Base-by-base conservation (phyloP, 2,888 invertebrate genomes). In the Luperina nickerlii region DNA sequence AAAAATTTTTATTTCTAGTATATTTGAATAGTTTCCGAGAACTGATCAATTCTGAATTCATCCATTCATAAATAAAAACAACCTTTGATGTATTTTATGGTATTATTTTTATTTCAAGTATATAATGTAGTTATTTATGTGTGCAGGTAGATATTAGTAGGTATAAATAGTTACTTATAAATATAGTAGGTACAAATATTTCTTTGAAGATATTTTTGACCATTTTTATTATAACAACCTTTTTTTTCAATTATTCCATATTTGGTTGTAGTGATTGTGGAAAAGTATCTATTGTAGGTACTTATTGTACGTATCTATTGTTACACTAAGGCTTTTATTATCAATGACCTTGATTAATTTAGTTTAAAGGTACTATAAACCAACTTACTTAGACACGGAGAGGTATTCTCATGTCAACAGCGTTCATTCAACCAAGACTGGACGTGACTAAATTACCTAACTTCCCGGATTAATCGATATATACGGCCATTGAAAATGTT, bases 351-450 rank as follows among this genome's bases (percentile, higher is more conserved):
- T 81, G 70, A 63, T 71, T 67, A 20, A 42, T 54, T 69, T 54
- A 60, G 24, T 27, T 6, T n/a, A 27, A 38, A 38, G 38, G 38
- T 42, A 76, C 54, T 20, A 62, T 27, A 32, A 18, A 76, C 54
- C 24, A 76, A 74, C 15, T 54, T 62, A 66, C 51, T 15, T 82
- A 63, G 62, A 38, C n/a, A 45, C 60, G 32, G 69, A 78, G 81
- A 57, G 27, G 38, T 15, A 42, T 60, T 68, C 54, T 65, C 13
- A 38, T 82, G 70, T 42, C 84, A 72, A 79, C 84, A 57, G 79
- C 67, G 79, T 68, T n/a, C 85, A 57, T 71, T 82, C 81, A 82
- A 79, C 84, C 79, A 71, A 7, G 67, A 79, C 84, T 42, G 27
- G 48, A 82, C 81, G 81, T 82, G 84, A 82, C 71, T 11, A 0